Evolutionary conservation across 2,113 vertebrate species (phyloP).

Genomic region (Cryptomyrus ogoouensis): DNA sequence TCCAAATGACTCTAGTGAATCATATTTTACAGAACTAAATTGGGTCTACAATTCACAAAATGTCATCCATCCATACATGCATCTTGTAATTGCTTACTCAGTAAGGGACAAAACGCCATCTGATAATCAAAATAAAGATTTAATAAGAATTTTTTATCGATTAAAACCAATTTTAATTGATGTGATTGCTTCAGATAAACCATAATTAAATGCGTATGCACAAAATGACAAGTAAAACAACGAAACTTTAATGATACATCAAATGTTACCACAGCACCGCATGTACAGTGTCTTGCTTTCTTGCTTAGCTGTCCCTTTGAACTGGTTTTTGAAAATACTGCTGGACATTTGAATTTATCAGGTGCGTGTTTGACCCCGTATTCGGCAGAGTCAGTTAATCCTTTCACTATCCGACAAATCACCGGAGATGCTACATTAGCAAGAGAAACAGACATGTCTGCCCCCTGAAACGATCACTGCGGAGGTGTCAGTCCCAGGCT

Average conservation of each 20-base stretch:
- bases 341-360: constrained; percentile 23
- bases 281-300: neutral
- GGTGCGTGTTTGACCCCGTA: neutral
- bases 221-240: neutral
- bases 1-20: neutral
- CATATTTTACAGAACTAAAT: neutral
- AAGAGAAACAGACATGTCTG: neutral
- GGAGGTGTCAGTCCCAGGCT: neutral
- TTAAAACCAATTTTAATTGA: neutral
- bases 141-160: neutral
- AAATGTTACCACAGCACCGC: neutral
- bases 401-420: neutral
- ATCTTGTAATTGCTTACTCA: neutral
- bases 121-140: neutral
- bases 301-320: neutral
- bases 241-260: neutral
- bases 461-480: neutral
- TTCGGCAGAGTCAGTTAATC: neutral
- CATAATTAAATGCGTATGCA: neutral
- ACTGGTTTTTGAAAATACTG: neutral
- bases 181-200: neutral
- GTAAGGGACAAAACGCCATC: neutral
- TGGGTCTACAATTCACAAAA: neutral
- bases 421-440: constrained; percentile 4
- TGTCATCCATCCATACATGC: neutral